Conservation (phyloP, 2,113 vertebrate species). For the Alligator sinensis region DNA sequence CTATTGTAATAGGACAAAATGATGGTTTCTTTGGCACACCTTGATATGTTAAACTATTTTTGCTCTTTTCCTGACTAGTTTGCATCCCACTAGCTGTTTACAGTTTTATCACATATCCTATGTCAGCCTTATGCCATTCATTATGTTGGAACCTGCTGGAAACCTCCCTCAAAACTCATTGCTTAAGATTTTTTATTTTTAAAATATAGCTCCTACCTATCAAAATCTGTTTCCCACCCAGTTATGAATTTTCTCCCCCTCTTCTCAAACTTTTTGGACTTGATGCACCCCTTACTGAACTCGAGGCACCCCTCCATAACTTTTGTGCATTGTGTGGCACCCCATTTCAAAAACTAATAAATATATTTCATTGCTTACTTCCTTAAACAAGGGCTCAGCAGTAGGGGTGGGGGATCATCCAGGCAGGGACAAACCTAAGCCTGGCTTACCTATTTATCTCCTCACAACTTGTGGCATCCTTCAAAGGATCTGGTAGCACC, state of each 20-base stretch:
- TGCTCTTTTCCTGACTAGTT: constrained; percentile 76
- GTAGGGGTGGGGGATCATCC: too few relatives aligned
- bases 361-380: too few relatives aligned
- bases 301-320: too few relatives aligned
- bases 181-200: neutral
- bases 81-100: constrained; percentile 76
- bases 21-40: constrained; percentile 56
- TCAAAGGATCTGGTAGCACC: too few relatives aligned
- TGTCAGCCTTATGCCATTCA: constrained; percentile 76
- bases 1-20: constrained; percentile 60
- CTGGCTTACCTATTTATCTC: too few relatives aligned
- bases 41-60: constrained; percentile 76
- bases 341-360: too few relatives aligned
- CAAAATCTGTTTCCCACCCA: constrained; percentile 44
- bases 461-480: too few relatives aligned
- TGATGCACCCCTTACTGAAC: too few relatives aligned
- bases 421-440: too few relatives aligned
- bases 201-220: constrained; percentile 53
- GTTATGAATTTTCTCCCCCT: neutral
- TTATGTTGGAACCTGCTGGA: constrained; percentile 70
- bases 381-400: too few relatives aligned
- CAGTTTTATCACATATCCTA: constrained; percentile 74
- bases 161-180: constrained; percentile 67
- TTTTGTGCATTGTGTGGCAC: too few relatives aligned
- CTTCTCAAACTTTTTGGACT: too few relatives aligned